Evolutionary conservation across 2,888 invertebrate species (phyloP), one percentile per base, ranked within the genome.

Genomic region (Psococerastis gibbosa): DNA sequence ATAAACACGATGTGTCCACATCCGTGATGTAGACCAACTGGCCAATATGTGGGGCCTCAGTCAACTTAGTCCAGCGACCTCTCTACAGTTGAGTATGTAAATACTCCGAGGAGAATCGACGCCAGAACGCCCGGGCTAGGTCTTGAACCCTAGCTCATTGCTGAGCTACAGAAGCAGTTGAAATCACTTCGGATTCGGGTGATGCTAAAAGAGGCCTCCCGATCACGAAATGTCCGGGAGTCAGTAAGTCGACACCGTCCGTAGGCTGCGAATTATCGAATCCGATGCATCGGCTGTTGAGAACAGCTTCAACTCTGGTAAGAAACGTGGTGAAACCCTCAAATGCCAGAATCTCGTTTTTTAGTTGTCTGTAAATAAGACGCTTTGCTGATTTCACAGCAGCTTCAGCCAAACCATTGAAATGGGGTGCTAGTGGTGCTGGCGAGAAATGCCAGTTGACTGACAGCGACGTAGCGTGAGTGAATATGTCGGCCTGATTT

Each of bases 391-490:
- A 15, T 22, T 41, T 41, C 9, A 41, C 22, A 9, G n/a, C 6
- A n/a, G 41, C 13, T 22, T 41, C 41, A 17, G 22, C 16, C 6
- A 41, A 11, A 8, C 41, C 41, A 41, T 23, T 23, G 22, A 41
- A 41, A 17, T 41, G 16, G 9, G 41, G 41, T 6, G 41, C 41
- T 23, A 6, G 9, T 15, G 41, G 41, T n/a, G n/a, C n/a, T 17
- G 22, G 23, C 11, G 16, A 23, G 17, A 41, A 41, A 31, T 9
- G n/a, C 31, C 31, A 31, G 9, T 31, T 31, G 31, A 31, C n/a
- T 31, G 9, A n/a, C 9, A 9, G 31, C 31, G n/a, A 11, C 9
- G 31, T n/a, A 11, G n/a, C 9, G 9, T 9, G 9, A 31, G 31
- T 11, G n/a, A 31, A n/a, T 11, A 31, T 31, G 9, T 31, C 31